Evolutionary conservation across 2,113 vertebrate species (phyloP), one percentile per base, ranked within the genome.

Genomic region (Opisthocomus hoazin): DNA sequence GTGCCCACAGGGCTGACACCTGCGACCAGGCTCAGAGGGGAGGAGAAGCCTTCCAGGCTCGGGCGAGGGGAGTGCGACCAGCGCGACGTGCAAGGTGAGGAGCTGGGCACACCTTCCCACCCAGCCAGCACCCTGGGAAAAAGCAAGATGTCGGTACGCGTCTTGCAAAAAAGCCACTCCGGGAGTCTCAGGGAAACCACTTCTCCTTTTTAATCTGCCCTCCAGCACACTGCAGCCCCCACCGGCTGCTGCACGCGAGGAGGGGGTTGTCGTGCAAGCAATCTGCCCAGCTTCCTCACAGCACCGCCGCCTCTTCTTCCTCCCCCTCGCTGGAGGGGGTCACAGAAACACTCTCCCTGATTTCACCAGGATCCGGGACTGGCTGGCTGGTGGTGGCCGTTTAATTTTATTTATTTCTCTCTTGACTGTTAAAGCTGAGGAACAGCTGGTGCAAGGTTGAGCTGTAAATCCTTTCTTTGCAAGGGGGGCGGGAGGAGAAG

Each of bases 391-490:
- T 10, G 65, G 93, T 83, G 77, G 94, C 93, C 2, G 78, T 86
- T 97, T 96, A 97, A 97, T 98, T 97, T 97, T 97, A 96, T 97
- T 97, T 97, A 92, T 97, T 97, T 97, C 94, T 95, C 97, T 97
- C 95, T 92, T 90, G 97, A 94, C 95, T 75, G 96, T 39, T 94
- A 96, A 97, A 94, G 95, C 96, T 65, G 89, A 96, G 88, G 90
- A 96, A 97, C 97, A 98, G 97, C 97, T 98, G 97, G 97, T 84
- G 60, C 64, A 83, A 94, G 96, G 93, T 81, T 97, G 95, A 98
- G 97, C 96, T 97, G 97, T 96, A 98, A 98, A 98, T 97, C 98
- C 98, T 97, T 97, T 89, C 96, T 88, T 97, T 95, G 90, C 90
- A 3, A 93, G 87, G 95, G 95, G 97, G 92, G 95, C 4, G 63